Base-by-base conservation (phyloP, 1,140 invertebrate genomes). In the Ceratoteleas bidentatus region DNA sequence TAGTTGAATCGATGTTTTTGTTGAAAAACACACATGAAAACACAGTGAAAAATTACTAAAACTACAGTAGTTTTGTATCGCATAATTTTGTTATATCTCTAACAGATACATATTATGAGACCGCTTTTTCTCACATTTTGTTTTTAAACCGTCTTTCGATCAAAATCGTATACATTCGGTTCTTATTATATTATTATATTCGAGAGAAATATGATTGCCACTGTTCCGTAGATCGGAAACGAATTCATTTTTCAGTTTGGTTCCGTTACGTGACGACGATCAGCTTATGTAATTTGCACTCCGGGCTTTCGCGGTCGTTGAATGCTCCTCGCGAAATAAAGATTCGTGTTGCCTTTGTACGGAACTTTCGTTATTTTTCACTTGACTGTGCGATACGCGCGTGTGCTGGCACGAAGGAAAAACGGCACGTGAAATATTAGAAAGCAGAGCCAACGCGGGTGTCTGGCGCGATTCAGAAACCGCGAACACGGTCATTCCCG, bases 381-480 rank as follows among this genome's bases (percentile, higher is more conserved):
- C 16, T 65, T 33, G 45, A 36, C 4, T 45, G 47, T 10, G n/a
- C n/a, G 61, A 78, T 78, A 72, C 53, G 53, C 60, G 60, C 68
- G 60, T 74, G 47, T 83, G 58, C 50, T 72, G 38, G 11, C 24
- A 34, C 34, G 60, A 64, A 36, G 15, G 65, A 78, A 83, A 78
- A 83, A 78, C 57, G 33, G 74, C 38, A 60, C 64, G 74, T 68
- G 80, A 78, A 78, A 78, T 73, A 70, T 77, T 78, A 83, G 81
- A 83, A 83, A 78, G 81, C 75, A 61, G 75, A 11, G 69, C 24
- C 81, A 64, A 58, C 65, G 81, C 74, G 81, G 81, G 81, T 75
- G 81, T 83, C 75, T 78, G 45, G 73, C 66, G 69, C 75, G 43
- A 78, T 73, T 78, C 75, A 79, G 81, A 75, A 79, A 83, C 72